These are phyloP conservation scores for Lasioglossum pauxillum DNA, from an alignment of 2,888 invertebrate species.

Conservation along the genomic window DNA sequence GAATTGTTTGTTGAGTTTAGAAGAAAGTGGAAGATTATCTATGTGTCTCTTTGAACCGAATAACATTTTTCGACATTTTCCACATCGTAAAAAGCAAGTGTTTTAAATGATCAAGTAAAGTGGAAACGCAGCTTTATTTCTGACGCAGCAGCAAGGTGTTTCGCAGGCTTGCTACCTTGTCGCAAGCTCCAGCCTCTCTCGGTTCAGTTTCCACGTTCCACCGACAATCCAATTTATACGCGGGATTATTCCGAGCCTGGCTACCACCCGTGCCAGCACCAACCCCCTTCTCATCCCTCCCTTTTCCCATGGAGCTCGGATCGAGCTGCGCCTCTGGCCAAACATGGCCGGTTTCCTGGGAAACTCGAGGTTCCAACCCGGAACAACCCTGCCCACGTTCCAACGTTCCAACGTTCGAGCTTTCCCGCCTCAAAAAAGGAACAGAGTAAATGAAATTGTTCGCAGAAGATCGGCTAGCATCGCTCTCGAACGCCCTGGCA, in stretches of 20 bases:
- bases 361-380: slow-evolving; percentile 21
- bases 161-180: slow-evolving; percentile 19
- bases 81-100: background rate
- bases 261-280: slow-evolving; percentile 44
- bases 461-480: background rate
- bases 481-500: background rate
- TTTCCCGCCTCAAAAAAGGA: background rate
- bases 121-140: background rate
- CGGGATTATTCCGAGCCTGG: slow-evolving; percentile 79
- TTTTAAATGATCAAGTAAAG: background rate
- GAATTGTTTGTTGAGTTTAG: no score
- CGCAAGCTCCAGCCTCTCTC: slow-evolving; percentile 25
- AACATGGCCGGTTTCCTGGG: slow-evolving; percentile 62
- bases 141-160: background rate
- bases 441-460: background rate
- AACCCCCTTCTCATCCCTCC: slow-evolving; percentile 26
- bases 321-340: slow-evolving; percentile 18
- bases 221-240: slow-evolving; percentile 83
- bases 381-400: slow-evolving; percentile 7
- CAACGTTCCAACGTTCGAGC: background rate
- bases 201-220: slow-evolving; percentile 72
- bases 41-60: no score
- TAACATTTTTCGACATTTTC: background rate
- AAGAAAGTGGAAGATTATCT: no score
- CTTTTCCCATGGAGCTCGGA: slow-evolving; percentile 1